Percentiles rank a stretch among this genome's conserved stretches.
Evolutionary conservation across 2,113 vertebrate species (phyloP).

Genomic region (Odobenus rosmarus): DNA sequence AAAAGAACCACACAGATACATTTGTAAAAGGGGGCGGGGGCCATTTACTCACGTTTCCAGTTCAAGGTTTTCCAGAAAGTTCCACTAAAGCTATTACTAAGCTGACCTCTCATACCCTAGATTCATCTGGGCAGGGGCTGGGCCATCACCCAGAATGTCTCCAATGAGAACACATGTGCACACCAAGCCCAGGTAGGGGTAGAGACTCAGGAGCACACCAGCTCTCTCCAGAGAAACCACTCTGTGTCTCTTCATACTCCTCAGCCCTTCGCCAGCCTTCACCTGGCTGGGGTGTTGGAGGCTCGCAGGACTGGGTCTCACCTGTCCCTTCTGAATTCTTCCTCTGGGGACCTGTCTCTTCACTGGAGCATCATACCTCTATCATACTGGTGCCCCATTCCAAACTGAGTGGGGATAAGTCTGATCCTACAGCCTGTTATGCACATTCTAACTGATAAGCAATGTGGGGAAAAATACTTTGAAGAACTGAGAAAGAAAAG

Average conservation of each 20-base stretch:
- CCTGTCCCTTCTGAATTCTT: background rate
- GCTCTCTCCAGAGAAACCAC: background rate
- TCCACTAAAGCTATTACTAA: background rate
- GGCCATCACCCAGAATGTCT: background rate
- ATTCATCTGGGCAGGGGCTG: background rate
- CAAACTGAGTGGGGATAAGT: background rate
- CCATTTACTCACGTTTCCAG: background rate
- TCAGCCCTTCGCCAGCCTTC: background rate
- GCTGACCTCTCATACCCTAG: background rate
- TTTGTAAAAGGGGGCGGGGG: background rate
- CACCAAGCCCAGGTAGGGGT: background rate
- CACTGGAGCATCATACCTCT: background rate
- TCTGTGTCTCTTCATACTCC: no score
- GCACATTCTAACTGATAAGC: background rate
- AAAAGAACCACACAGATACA: background rate
- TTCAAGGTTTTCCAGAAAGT: background rate
- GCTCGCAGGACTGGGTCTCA: no score
- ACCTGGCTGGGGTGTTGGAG: background rate
- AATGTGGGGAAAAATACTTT: background rate
- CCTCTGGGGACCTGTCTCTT: background rate
- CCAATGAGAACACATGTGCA: background rate
- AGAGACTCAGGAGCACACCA: no score
- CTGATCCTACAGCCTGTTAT: background rate
- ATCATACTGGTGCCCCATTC: rapidly evolving
- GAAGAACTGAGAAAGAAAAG: background rate